Evolutionary conservation across 2,888 invertebrate species (phyloP).

Genomic region (Sepioteuthis lessoniana): DNA sequence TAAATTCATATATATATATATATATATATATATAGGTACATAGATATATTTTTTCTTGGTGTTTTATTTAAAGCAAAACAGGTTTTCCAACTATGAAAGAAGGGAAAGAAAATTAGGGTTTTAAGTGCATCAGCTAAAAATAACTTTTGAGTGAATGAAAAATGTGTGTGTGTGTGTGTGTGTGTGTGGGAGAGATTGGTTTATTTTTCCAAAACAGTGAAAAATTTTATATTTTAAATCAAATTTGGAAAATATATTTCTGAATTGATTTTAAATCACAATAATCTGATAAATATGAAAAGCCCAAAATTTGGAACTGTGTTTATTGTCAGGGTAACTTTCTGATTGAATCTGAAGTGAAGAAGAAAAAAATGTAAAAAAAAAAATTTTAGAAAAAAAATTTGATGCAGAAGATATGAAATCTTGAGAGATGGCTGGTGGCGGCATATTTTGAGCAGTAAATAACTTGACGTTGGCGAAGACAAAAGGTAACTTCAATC

Average conservation of each 20-base stretch:
- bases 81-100: not conserved
- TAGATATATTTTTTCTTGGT: not conserved
- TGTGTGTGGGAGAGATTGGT: no score
- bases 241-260: not conserved
- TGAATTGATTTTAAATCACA: not conserved
- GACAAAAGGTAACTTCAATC: no score
- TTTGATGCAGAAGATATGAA: not conserved
- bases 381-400: not conserved
- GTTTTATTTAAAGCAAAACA: not conserved
- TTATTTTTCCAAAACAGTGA: not conserved
- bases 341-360: not conserved
- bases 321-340: not conserved
- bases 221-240: not conserved
- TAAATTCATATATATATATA: not conserved
- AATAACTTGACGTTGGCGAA: not conserved
- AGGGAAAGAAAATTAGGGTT: not conserved
- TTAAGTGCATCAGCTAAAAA: not conserved
- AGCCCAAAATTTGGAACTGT: not conserved
- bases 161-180: no score
- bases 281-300: not conserved
- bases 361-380: not conserved
- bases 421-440: not conserved
- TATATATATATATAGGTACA: not conserved
- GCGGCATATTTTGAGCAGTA: not conserved
- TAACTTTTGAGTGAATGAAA: not conserved